Evolutionary conservation across 2,797 vertebrate genomes (phyloP), one percentile per base, ranked within the genome.

Genomic region (Spea hammondii): DNA sequence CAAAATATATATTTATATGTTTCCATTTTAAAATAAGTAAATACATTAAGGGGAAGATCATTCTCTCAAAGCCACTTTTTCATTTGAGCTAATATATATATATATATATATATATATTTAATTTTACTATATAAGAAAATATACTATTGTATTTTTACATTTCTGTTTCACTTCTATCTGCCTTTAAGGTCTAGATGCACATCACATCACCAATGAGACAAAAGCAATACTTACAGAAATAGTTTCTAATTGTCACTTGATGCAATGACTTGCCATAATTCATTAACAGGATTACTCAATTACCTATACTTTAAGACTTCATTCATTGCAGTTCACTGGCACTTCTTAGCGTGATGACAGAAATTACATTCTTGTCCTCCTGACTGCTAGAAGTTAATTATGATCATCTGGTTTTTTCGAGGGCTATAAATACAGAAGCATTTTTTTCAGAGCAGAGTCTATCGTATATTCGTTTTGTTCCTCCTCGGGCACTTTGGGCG

Each of bases 231-330:
- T 75, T 70, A 46, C 57, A 59, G 72, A 75, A 74, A 64, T 55
- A 9, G 32, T 46, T 54, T 80, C 51, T 80, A 80, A 80, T 80
- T 80, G 78, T 49, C 49, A 17, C 54, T 65, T 75, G 78, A 74
- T 79, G 65, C 59, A 70, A 67, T 70, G 65, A 70, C 59, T 55
- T 75, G 72, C 65, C 78, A 80, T 75, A 75, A 80, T 57, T 80
- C 59, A 80, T 80, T 80, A 80, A 60, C 53, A 17, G 48, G 50
- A 80, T 65, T 65, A 65, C 48, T 75, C 59, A 59, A 54, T 62
- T 75, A 70, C 75, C 72, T 48, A 49, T 17, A 74, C 59, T 69
- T 14, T 49, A 32, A 74, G 65, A 48, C 67, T 48, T 64, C 65
- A 68, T 74, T 80, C 72, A 65, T 64, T 70, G 54, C 44, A 64